A percentile compares a stretch with the other conserved stretches of the same genome.
These are phyloP conservation scores for Nomada hirtipes DNA, from an alignment of 2,888 invertebrate genomes.

Conservation along the genomic window DNA sequence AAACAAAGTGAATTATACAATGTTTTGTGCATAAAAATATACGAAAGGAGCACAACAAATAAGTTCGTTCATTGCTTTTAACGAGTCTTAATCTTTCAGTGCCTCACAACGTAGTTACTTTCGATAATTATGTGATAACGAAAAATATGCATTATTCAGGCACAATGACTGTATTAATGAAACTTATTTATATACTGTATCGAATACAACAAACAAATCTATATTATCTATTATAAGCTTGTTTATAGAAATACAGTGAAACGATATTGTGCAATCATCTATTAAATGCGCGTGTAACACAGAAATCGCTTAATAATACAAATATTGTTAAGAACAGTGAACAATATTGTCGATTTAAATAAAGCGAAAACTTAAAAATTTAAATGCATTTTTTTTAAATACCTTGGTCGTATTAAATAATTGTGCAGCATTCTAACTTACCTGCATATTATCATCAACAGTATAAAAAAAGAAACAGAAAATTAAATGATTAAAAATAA, in stretches of 20 bases:
- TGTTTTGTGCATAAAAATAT: conserved; percentile 5
- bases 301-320: neutral
- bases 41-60: neutral
- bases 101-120: conserved; percentile 1
- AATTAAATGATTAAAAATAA: neutral
- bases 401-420: neutral
- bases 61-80: conserved; percentile 26
- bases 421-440: conserved; percentile 8
- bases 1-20: neutral
- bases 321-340: conserved; percentile 3
- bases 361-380: conserved; percentile 11
- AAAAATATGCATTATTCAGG: conserved; percentile 6
- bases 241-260: neutral
- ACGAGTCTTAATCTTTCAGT: conserved; percentile 20
- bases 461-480: neutral
- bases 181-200: conserved; percentile 29
- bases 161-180: neutral
- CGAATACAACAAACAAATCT: neutral
- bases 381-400: conserved; percentile 7
- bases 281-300: neutral
- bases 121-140: neutral
- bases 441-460: neutral
- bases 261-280: conserved; percentile 10
- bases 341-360: conserved; percentile 21
- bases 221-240: neutral